Percentiles rank a stretch among this genome's conserved stretches.
Conservation (phyloP, 2,113 vertebrate species). For the Lutjanus erythropterus region DNA sequence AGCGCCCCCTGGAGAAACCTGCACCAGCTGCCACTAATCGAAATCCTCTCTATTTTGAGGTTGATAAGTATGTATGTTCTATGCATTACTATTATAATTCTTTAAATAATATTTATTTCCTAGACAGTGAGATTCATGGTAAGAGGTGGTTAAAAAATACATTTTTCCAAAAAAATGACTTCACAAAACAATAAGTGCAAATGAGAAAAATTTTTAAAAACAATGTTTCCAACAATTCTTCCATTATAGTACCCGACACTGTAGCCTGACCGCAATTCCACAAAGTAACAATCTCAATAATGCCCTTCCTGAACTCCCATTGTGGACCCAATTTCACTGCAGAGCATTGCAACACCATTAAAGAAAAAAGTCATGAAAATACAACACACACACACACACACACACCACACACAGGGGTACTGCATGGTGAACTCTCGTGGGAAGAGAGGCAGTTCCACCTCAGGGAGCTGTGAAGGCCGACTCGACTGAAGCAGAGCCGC, state of each 20-base stretch:
- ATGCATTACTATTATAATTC: not conserved
- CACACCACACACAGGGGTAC: slow-evolving; percentile 38
- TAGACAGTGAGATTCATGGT: not conserved
- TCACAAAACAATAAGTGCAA: not conserved
- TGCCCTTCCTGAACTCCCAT: slow-evolving; percentile 41
- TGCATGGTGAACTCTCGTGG: slow-evolving; percentile 44
- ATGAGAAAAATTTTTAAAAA: not conserved
- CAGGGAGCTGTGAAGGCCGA: slow-evolving; percentile 72
- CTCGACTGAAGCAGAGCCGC: slow-evolving; percentile 19
- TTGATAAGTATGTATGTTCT: too few species aligned
- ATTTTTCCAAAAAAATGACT: not conserved
- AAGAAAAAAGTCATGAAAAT: slow-evolving; percentile 31
- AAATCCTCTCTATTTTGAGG: too few species aligned
- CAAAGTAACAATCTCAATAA: slow-evolving; percentile 7
- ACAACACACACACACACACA: slow-evolving; percentile 8
- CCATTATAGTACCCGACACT: not conserved
- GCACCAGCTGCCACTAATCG: too few species aligned
- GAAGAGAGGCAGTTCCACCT: slow-evolving; percentile 69
- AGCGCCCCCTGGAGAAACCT: too few species aligned
- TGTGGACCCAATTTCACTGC: slow-evolving; percentile 33
- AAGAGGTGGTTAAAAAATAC: not conserved
- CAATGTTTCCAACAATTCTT: not conserved
- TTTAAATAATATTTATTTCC: not conserved
- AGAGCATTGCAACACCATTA: slow-evolving; percentile 16
- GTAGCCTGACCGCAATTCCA: not conserved